Base-by-base conservation (phyloP, 2,797 vertebrate species). In the Chloroceryle inda region DNA sequence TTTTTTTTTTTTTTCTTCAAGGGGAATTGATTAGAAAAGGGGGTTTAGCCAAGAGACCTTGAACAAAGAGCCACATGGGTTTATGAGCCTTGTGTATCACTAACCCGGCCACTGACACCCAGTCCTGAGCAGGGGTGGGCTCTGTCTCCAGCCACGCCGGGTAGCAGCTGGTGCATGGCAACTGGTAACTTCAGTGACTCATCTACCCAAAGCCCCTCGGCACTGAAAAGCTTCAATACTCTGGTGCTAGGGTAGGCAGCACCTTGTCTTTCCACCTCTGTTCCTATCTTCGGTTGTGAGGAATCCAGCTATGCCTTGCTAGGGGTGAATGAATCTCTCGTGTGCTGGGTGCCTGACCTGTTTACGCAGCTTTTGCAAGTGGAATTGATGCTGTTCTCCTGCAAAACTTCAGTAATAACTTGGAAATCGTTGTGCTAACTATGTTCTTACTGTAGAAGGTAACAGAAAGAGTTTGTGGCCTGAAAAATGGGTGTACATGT, bases 171-270 rank as follows among this genome's bases (percentile, higher is more conserved):
- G 19, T 29, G 31, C 52, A 18, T 53, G 52, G 52, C 18, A 53
- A 53, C 53, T 19, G 13, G 6, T n/a, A 55, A 31, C 27, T 52
- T 52, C 29, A 19, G 15, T 27, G 27, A 27, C 50, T 52, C 50
- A 52, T 29, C 50, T 52, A 29, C 50, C 18, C 29, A 16, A 40
- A 80, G 29, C 7, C 23, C 44, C 7, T 77, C 24, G 64, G 66
- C 5, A 13, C 0, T 10, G 27, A 6, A 15, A 61, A 52, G 45
- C 11, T 12, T 53, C 33, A 29, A 3, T 31, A 13, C 8, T 38
- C 24, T 14, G 7, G 10, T 2, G 4, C 10, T 12, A 21, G 6
- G 14, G 9, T 1, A 49, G 59, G 21, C 11, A 64, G 3, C 3
- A 27, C 3, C 6, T 71, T 22, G n/a, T 22, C 8, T 73, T 53